Conservation (phyloP, 2,797 vertebrate species). For the Crypturellus tataupa region DNA sequence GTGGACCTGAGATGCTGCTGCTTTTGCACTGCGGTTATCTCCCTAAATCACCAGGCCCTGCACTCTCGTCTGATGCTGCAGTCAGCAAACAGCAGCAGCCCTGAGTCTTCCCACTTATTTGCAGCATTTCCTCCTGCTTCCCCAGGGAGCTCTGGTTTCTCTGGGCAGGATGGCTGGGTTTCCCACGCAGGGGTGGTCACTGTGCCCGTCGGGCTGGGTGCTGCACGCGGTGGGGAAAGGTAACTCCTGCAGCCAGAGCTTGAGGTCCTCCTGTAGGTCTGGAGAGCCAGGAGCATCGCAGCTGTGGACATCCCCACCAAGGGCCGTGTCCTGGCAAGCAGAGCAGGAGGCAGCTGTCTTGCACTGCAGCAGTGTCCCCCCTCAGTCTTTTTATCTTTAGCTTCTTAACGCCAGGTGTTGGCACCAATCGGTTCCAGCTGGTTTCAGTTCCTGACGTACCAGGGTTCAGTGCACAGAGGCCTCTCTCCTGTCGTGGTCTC, state of each 20-base stretch:
- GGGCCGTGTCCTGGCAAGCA: rapidly evolving
- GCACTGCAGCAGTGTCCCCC: background rate
- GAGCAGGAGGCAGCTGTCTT: background rate
- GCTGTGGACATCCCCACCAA: background rate
- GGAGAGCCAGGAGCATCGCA: background rate
- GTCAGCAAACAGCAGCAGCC: background rate
- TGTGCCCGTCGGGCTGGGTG: background rate
- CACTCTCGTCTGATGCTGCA: background rate
- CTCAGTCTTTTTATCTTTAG: background rate
- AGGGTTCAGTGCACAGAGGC: background rate
- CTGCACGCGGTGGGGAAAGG: background rate
- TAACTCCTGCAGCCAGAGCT: background rate
- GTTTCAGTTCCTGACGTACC: background rate
- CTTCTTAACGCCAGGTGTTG: background rate
- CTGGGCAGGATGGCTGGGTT: background rate
- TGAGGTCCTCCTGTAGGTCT: background rate
- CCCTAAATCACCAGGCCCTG: background rate
- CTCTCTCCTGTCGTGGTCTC: background rate
- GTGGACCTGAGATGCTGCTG: background rate
- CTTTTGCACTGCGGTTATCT: background rate
- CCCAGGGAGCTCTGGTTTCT: background rate
- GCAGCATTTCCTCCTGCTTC: conserved; percentile 4
- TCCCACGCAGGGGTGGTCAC: background rate
- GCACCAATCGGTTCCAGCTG: background rate
- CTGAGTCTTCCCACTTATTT: background rate